Percentiles rank a stretch among this genome's conserved stretches.
These are phyloP conservation scores for Narcine bancroftii DNA, from an alignment of 2,113 vertebrate genomes.

Conservation along the genomic window DNA sequence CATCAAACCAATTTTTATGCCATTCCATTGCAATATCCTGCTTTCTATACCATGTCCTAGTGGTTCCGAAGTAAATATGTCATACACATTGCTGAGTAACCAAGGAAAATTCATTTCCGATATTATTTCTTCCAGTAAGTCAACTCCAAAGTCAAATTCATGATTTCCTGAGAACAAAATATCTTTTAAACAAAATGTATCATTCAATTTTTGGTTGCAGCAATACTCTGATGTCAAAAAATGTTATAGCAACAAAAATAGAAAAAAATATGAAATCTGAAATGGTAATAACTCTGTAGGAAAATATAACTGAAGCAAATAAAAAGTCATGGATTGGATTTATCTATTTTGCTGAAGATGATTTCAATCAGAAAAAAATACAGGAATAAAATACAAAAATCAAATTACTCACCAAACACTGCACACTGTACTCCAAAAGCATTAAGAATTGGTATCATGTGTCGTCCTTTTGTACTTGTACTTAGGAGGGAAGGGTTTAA, in stretches of 20 bases:
- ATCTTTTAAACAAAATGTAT: background rate
- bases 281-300: background rate
- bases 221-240: background rate
- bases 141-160: constrained; percentile 47
- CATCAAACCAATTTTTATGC: constrained; percentile 42
- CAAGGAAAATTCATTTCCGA: constrained; percentile 44
- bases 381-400: background rate
- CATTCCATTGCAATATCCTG: constrained; percentile 42
- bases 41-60: constrained; percentile 40
- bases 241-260: background rate
- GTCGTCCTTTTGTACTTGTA: constrained; percentile 46
- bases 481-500: constrained; percentile 48
- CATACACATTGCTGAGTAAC: constrained; percentile 43
- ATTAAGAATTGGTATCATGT: constrained; percentile 46
- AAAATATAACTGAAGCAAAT: background rate
- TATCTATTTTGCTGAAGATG: background rate
- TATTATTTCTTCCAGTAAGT: constrained; percentile 43
- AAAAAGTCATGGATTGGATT: background rate
- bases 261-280: background rate
- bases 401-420: constrained; percentile 45
- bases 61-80: constrained; percentile 46
- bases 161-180: constrained; percentile 44
- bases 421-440: constrained; percentile 46
- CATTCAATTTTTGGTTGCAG: background rate
- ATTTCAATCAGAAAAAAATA: background rate